Conservation (phyloP, 2,113 vertebrate species). For the Naja naja region DNA sequence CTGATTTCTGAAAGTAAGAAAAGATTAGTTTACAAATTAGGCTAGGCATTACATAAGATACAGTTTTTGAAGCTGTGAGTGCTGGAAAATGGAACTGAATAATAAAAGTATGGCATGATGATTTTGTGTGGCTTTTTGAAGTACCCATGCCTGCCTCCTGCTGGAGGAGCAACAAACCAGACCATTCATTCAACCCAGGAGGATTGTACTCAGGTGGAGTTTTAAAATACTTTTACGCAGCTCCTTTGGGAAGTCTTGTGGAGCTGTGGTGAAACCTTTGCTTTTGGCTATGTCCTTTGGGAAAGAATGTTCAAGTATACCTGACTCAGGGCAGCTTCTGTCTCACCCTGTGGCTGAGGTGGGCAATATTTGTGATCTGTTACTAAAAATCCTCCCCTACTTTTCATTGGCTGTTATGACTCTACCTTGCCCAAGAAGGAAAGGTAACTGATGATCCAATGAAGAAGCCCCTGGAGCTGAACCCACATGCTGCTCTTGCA, state of each 20-base stretch:
- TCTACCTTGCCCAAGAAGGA: background rate
- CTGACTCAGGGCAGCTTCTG: background rate
- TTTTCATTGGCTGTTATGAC: background rate
- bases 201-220: background rate
- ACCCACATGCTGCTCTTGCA: background rate
- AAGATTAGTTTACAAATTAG: conserved; percentile 2
- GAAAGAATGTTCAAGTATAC: background rate
- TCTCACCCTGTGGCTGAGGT: background rate
- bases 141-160: background rate
- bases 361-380: background rate
- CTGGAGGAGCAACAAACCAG: background rate
- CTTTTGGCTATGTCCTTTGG: background rate
- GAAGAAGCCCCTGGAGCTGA: background rate
- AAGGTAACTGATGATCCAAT: background rate
- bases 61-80: background rate
- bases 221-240: background rate
- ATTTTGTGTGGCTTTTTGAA: background rate
- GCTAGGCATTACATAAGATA: background rate
- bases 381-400: background rate
- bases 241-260: background rate
- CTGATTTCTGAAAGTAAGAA: background rate
- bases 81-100: background rate
- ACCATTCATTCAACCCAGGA: background rate
- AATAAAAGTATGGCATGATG: background rate
- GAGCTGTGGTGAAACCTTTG: background rate